A percentile compares a stretch with the other conserved stretches of the same genome.
phyloP scores from a whole-genome alignment of 23 tunicate species.

The Ascidia mentula region DNA sequence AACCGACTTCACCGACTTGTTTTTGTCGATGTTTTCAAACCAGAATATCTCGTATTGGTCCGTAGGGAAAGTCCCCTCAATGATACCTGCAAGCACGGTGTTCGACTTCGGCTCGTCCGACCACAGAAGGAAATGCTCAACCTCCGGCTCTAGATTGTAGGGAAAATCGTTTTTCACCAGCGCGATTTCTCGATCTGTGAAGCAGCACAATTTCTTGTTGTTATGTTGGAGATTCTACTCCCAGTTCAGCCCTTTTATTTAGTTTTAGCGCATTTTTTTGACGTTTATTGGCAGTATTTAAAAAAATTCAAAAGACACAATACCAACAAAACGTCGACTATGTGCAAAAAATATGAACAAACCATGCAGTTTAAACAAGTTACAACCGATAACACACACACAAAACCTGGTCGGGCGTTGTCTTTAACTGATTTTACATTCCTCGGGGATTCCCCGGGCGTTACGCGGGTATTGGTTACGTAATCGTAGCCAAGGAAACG shows the following conservation, averaged over 20 bases:
- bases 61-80: constrained; percentile 9
- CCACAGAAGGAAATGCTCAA: constrained; percentile 38
- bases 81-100: not conserved
- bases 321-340: too few relatives aligned
- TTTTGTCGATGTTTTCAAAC: constrained; percentile 24
- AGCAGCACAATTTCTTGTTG: too few relatives aligned
- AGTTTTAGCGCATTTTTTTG: too few relatives aligned
- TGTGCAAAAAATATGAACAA: too few relatives aligned
- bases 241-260: too few relatives aligned
- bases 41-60: not conserved
- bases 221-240: too few relatives aligned
- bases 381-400: too few relatives aligned
- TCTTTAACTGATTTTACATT: constrained; percentile 12
- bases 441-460: not conserved
- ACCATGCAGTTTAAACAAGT: too few relatives aligned
- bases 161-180: constrained; percentile 42
- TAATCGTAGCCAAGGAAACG: constrained; percentile 26
- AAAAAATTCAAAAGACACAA: too few relatives aligned
- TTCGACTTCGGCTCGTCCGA: not conserved
- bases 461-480: not conserved
- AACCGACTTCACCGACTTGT: constrained; percentile 35
- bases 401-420: constrained; percentile 14
- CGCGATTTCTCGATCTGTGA: constrained; percentile 1
- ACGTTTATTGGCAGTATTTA: too few relatives aligned
- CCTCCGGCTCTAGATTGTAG: constrained; percentile 27